These are phyloP conservation scores for Pollimyrus isidori DNA, from an alignment of 2,113 vertebrate species.

Conservation along the genomic window DNA sequence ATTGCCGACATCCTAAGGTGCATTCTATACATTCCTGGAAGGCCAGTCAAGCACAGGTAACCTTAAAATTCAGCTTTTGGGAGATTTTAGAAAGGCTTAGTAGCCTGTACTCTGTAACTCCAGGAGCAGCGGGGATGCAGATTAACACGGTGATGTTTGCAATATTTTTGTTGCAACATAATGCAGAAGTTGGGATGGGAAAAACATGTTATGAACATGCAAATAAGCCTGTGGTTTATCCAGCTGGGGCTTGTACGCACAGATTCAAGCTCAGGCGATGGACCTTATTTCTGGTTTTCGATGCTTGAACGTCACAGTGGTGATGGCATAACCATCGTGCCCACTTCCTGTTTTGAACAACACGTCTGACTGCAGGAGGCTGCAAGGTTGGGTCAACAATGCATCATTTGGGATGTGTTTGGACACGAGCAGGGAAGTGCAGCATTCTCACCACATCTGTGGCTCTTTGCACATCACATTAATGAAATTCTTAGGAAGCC, in stretches of 20 bases:
- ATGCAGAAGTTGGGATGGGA: neutral
- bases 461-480: neutral
- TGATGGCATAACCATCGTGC: constrained; percentile 52
- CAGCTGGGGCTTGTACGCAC: constrained; percentile 10
- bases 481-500: neutral
- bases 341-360: constrained; percentile 57
- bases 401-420: constrained; percentile 37
- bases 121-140: neutral
- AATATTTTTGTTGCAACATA: neutral
- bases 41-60: constrained; percentile 43
- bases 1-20: constrained; percentile 57
- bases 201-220: neutral
- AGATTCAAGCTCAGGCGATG: constrained; percentile 49
- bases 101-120: neutral
- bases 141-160: neutral
- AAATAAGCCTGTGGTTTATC: neutral
- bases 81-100: constrained; percentile 22
- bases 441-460: neutral
- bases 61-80: constrained; percentile 25
- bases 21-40: constrained; percentile 57
- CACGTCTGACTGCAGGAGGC: constrained; percentile 51
- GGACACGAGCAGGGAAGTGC: neutral
- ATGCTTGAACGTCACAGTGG: constrained; percentile 46
- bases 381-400: constrained; percentile 31
- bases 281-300: constrained; percentile 48